Base-by-base conservation (phyloP, 2,113 vertebrate genomes). In the Rafetus swinhoei region DNA sequence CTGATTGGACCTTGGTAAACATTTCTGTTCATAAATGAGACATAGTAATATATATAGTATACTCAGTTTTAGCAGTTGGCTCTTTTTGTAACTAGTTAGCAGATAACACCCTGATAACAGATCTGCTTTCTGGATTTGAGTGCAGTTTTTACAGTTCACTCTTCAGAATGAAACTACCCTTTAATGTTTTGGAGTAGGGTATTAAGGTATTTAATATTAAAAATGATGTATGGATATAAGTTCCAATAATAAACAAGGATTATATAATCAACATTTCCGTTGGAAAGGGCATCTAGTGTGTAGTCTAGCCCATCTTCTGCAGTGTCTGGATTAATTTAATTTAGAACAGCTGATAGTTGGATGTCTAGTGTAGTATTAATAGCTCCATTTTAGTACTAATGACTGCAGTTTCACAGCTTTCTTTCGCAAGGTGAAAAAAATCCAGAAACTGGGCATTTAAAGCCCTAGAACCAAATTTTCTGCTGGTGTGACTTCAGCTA, bases 11-110 rank as follows among this genome's bases (percentile, higher is more conserved):
- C 11, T 57, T 81, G 6, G 45, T 65, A 29, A 86, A 35, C 1
- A 1, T 3, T 14, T 80, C 19, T 88, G 18, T 2, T 25, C 62
- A 32, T 62, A 50, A 14, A 50, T 76, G 7, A 15, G 53, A 54
- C 14, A 3, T 54, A 54, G 14, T 14, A 54, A 54, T 14, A 35
- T 2, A 52, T 74, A 4, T 82, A 53, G 25, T 0, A 0, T 4
- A 1, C 56, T 79, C 6, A 7, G 27, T 84, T 45, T 45, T 81
- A n/a, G 6, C 39, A 16, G 5, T 55, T 85, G 32, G 9, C 27
- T n/a, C 19, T 72, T 15, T 11, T 11, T 53, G 39, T 55, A 86
- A 32, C 21, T 79, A 80, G 29, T 50, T 76, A 45, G 76, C 52
- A 87, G 59, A 82, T 60, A 45, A 4, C 65, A 16, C 55, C 85